Evolutionary conservation across 2,113 vertebrate genomes (phyloP), one percentile per base, ranked within the genome.

Genomic region (Dipodomys merriami): DNA sequence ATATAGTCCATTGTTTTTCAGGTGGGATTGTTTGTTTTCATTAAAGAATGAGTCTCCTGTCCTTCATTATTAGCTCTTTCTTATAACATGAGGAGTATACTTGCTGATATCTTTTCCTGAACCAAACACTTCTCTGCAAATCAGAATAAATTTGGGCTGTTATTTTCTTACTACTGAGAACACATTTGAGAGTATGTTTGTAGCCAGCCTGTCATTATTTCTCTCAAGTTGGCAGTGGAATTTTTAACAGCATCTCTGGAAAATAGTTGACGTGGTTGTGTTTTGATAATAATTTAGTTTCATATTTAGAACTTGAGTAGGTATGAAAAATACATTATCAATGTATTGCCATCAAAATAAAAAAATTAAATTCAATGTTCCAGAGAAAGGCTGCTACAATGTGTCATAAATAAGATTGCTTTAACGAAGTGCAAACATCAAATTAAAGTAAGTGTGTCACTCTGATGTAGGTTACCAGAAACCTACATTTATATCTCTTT

Each of bases 401-500:
- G 67, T 91, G 88, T 30, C 80, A 94, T 67, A 67, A 86, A 84
- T 72, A 83, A 68, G 73, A 33, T 72, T 73, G 44, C 57, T 57
- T 76, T 94, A 77, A 76, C 95, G 81, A 91, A 89, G 10, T 90
- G 92, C 92, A 92, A 83, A 71, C 20, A 71, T 62, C 74, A 89
- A 93, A 91, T 95, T 91, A 96, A 96, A 95, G 87, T 90, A 97
- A 96, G 90, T 96, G 94, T 97, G 88, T 94, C 92, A 69, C 29
- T 87, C 6, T 87, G 86, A 65, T 95, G 94, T 93, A 68, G 60
- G 95, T 94, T 94, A 78, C 86, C 92, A 64, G 94, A 96, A 95
- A 96, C 86, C 93, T 95, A 39, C 96, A 85, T 96, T 78, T 83
- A 62, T 96, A 96, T 92, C 76, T 93, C 76, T 62, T 90, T 86